A percentile compares a stretch with the other conserved stretches of the same genome.
Conservation (phyloP, 2,888 invertebrate species). For the Shargacucullia verbasci region DNA sequence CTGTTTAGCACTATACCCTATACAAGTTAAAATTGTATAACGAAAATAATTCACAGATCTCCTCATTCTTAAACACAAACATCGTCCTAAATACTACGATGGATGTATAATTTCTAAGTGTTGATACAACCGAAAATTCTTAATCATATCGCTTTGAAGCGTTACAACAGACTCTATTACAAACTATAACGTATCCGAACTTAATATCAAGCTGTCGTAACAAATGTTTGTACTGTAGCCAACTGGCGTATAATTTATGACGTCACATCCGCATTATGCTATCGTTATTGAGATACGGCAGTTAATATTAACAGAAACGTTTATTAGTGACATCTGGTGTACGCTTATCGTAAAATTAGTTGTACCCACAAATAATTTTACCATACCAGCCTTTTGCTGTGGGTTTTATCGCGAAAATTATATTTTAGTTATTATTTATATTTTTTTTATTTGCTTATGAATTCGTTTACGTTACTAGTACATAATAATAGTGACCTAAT, state of each 20-base stretch:
- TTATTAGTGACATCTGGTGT: constrained; percentile 55
- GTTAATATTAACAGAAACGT: constrained; percentile 53
- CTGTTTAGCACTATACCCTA: too few relatives aligned
- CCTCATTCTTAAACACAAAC: too few relatives aligned
- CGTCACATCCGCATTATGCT: constrained; percentile 49
- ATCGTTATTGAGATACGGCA: constrained; percentile 55
- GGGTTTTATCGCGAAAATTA: constrained; percentile 1
- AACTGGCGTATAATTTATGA: constrained; percentile 54
- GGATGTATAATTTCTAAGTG: not conserved
- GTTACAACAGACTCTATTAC: constrained; percentile 10
- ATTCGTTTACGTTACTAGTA: too few relatives aligned
- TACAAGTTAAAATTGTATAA: too few relatives aligned
- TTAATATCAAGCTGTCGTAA: constrained; percentile 44
- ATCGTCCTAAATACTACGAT: too few relatives aligned
- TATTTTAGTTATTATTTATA: too few relatives aligned
- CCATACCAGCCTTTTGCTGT: constrained; percentile 1
- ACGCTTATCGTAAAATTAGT: constrained; percentile 28
- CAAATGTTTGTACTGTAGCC: constrained; percentile 37
- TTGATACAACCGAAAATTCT: too few relatives aligned
- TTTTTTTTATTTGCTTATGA: too few relatives aligned
- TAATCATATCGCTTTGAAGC: too few relatives aligned
- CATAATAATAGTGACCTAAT: too few relatives aligned
- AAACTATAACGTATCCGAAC: constrained; percentile 18
- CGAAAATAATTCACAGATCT: too few relatives aligned
- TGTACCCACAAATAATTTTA: too few relatives aligned